Evolutionary conservation across 2,797 vertebrate species (phyloP).

Genomic region (Momotus momota): DNA sequence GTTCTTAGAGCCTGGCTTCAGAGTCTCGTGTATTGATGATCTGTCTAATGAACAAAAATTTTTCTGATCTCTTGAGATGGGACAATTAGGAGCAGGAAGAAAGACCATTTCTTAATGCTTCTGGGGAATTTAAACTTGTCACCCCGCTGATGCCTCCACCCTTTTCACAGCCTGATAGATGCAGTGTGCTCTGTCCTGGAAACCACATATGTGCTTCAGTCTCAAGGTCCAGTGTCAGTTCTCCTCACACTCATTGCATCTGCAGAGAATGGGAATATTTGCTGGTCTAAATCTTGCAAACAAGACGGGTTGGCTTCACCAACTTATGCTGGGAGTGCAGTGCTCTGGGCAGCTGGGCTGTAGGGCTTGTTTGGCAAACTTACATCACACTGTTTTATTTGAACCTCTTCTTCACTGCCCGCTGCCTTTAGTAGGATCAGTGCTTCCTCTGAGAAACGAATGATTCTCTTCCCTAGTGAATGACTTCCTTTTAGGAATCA

Average conservation of each 20-base stretch:
- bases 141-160: neutral
- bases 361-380: neutral
- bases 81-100: neutral
- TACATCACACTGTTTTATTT: neutral
- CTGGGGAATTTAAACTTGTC: neutral
- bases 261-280: neutral
- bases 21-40: rapidly evolving
- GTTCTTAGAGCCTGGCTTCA: neutral
- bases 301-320: neutral
- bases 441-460: neutral
- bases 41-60: neutral
- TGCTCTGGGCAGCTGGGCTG: neutral
- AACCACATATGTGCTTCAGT: neutral
- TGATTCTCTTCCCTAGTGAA: neutral
- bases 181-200: neutral
- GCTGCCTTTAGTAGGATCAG: neutral
- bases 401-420: neutral
- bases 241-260: neutral
- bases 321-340: neutral
- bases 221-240: neutral
- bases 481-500: neutral
- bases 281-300: neutral
- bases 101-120: neutral
- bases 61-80: neutral
- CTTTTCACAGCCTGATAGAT: neutral